Evolutionary conservation across 1,140 invertebrate species (phyloP), one percentile per base, ranked within the genome.

Genomic region (Drosophila serrata): DNA sequence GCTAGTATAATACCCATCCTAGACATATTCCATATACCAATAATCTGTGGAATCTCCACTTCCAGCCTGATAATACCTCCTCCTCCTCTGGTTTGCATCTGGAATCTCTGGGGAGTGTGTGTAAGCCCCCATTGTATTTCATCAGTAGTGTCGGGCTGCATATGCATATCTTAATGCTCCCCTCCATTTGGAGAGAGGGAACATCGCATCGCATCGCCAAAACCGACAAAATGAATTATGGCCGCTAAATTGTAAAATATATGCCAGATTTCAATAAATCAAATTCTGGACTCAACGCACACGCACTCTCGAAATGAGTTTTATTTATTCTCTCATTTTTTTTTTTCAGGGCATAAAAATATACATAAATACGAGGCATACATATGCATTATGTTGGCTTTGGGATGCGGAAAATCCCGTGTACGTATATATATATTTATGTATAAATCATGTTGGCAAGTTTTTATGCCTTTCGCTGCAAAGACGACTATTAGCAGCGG

Each of bases 181-280:
- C 72, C 77, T 88, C 80, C 45, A 48, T 8, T 48, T 22, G 24
- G 15, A 43, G 60, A 58, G 77, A 59, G 77, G 65, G 57, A 72
- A 73, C 72, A 24, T 4, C 24, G 76, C 72, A 24, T 4, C 24
- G 80, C 85, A 90, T 70, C 48, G 77, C 72, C 76, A 81, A 88
- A 87, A 90, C 85, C 85, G 73, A 90, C 85, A 90, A 90, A 90
- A 90, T 90, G 85, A 90, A 85, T 90, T 90, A 90, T 90, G 80
- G 85, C 85, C 85, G 85, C 85, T 90, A 90, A 90, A 90, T 90
- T 90, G 85, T 90, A 90, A 90, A 90, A 90, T 90, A 90, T 90
- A 90, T 67, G 85, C 64, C 78, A 81, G 84, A 85, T 90, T 90
- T 70, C 81, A 69, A 90, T 90, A 90, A 90, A 90, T 90, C 85